Evolutionary conservation across 2,113 vertebrate species (phyloP).

Genomic region (Scatophagus argus): DNA sequence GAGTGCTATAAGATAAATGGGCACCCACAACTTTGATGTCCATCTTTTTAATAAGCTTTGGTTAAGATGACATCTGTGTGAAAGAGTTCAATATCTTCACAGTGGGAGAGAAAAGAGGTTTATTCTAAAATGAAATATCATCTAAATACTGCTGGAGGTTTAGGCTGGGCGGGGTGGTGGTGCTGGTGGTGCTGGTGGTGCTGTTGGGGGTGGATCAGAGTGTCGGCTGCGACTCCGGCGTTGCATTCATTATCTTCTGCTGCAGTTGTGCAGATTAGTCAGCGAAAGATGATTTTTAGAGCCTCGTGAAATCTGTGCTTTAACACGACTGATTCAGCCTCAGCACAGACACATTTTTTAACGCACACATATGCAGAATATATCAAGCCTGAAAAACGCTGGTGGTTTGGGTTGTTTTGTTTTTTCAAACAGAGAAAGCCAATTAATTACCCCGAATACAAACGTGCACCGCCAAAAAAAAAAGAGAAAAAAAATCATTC

Average conservation of each 20-base stretch:
- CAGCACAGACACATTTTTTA: slow-evolving; percentile 31
- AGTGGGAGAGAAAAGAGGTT: slow-evolving; percentile 83
- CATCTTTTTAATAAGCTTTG: slow-evolving; percentile 87
- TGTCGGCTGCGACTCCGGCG: slow-evolving; percentile 68
- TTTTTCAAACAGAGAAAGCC: slow-evolving; percentile 12
- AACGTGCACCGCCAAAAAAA: slow-evolving; percentile 12
- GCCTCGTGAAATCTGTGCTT: slow-evolving; percentile 68
- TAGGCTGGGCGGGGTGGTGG: slow-evolving; percentile 70
- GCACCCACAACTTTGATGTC: slow-evolving; percentile 80
- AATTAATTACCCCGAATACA: slow-evolving; percentile 27
- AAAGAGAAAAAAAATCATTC: too few relatives aligned
- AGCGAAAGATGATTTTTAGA: slow-evolving; percentile 73
- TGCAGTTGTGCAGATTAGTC: slow-evolving; percentile 79
- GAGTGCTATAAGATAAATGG: slow-evolving; percentile 82
- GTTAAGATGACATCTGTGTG: slow-evolving; percentile 85
- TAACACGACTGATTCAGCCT: slow-evolving; percentile 51
- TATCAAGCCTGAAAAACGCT: slow-evolving; percentile 16
- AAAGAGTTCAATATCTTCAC: slow-evolving; percentile 84
- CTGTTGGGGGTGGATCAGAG: too few relatives aligned
- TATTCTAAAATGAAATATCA: slow-evolving; percentile 83
- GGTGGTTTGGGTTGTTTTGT: too few relatives aligned
- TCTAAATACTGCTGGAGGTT: slow-evolving; percentile 82
- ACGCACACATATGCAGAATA: slow-evolving; percentile 3
- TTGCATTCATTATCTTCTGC: slow-evolving; percentile 79
- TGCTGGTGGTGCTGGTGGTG: too few relatives aligned